These are phyloP conservation scores for Rutpela maculata DNA, from an alignment of 2,888 invertebrate species.

Conservation along the genomic window DNA sequence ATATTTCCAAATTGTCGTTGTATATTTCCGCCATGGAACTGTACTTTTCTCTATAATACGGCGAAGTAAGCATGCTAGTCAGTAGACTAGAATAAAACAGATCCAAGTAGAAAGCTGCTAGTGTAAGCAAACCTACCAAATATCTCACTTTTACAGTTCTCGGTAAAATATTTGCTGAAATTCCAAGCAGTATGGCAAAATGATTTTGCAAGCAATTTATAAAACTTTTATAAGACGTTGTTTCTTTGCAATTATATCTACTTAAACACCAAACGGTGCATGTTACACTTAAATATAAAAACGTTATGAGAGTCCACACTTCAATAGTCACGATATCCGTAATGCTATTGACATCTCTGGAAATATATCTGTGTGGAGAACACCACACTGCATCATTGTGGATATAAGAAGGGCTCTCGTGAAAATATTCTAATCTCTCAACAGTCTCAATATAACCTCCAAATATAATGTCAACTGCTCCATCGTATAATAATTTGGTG, in stretches of 20 bases:
- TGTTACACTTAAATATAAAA: not conserved
- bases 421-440: not conserved
- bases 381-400: not conserved
- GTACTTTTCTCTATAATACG: not conserved
- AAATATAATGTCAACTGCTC: conserved; percentile 1
- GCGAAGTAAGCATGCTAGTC: not conserved
- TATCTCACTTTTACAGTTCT: no score
- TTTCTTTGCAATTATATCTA: not conserved
- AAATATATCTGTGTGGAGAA: not conserved
- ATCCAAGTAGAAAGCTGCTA: not conserved
- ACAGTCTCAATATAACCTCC: not conserved
- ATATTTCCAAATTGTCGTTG: no score
- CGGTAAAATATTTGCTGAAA: no score
- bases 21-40: not conserved
- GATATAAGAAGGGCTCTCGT: not conserved
- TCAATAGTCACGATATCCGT: no score
- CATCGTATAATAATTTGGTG: not conserved
- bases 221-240: not conserved
- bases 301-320: not conserved
- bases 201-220: not conserved
- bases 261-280: not conserved
- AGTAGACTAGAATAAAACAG: not conserved
- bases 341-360: not conserved
- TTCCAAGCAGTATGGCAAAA: no score
- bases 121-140: not conserved